A percentile compares a stretch with the other conserved stretches of the same genome.
Conservation (phyloP, 2,797 vertebrate species). For the Pampus argenteus region DNA sequence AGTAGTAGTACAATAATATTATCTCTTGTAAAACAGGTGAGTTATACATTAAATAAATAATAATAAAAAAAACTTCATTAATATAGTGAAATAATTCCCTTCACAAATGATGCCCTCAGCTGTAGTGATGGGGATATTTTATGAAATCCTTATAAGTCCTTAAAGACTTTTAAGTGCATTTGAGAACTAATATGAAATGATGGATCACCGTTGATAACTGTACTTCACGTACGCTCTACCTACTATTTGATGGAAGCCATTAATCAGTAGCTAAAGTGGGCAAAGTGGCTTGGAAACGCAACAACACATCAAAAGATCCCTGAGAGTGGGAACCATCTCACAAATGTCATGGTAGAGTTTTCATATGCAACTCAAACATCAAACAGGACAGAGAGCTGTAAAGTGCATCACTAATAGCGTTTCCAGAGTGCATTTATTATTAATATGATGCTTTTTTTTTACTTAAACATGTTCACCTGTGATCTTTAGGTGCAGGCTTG, state of each 20-base stretch:
- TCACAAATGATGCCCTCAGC: conserved; percentile 7
- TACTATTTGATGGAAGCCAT: not conserved
- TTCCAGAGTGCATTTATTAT: conserved; percentile 3
- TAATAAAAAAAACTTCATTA: not conserved
- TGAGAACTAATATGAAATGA: conserved; percentile 24
- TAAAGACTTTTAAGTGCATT: conserved; percentile 39
- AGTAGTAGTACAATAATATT: too few species aligned
- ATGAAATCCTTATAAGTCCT: conserved; percentile 26
- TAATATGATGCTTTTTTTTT: conserved; percentile 14
- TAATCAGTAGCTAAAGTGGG: conserved; percentile 9
- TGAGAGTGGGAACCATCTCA: conserved; percentile 1
- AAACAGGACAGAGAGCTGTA: conserved; percentile 12
- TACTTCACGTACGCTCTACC: conserved; percentile 7
- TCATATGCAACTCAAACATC: not conserved
- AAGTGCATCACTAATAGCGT: conserved; percentile 14
- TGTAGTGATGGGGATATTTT: not conserved
- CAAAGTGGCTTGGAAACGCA: conserved; percentile 21
- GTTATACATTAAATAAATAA: too few species aligned
- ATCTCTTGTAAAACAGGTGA: not conserved
- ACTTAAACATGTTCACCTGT: conserved; percentile 7
- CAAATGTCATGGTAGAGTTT: conserved; percentile 28
- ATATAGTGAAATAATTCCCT: conserved; percentile 14
- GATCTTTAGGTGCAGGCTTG: conserved; percentile 11
- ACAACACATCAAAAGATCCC: conserved; percentile 31
- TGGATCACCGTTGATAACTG: conserved; percentile 14